Evolutionary conservation across 2,113 vertebrate genomes (phyloP).

Genomic region (Tachuris rubrigastra): DNA sequence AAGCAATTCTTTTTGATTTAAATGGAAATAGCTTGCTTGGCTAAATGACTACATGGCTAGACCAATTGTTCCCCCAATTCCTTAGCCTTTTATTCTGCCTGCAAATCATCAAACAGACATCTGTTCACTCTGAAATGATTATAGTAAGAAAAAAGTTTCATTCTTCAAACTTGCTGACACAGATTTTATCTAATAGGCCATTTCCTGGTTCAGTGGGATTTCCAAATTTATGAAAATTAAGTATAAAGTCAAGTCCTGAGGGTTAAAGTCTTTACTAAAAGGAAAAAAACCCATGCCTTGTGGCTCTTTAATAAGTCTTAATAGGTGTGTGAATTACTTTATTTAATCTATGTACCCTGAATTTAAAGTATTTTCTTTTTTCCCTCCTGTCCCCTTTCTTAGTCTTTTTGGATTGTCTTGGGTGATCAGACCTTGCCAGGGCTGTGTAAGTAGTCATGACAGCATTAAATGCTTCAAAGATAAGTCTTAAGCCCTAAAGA

Average conservation of each 20-base stretch:
- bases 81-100: constrained; percentile 5
- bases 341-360: background rate
- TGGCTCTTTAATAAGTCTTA: background rate
- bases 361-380: background rate
- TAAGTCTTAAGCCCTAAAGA: background rate
- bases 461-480: background rate
- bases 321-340: background rate
- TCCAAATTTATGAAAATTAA: background rate
- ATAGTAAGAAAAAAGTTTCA: background rate
- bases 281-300: background rate
- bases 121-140: background rate
- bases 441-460: background rate
- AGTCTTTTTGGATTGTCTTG: background rate
- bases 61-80: constrained; percentile 20
- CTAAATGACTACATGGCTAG: constrained; percentile 15
- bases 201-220: background rate
- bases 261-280: background rate
- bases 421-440: background rate
- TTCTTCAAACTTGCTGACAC: background rate
- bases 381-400: background rate
- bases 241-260: background rate
- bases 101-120: background rate
- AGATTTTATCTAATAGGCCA: background rate
- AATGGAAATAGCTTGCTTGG: constrained; percentile 38
- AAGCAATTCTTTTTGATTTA: constrained; percentile 32